Base-by-base conservation (phyloP, 2,113 vertebrate species). In the Motacilla tschutschensis region DNA sequence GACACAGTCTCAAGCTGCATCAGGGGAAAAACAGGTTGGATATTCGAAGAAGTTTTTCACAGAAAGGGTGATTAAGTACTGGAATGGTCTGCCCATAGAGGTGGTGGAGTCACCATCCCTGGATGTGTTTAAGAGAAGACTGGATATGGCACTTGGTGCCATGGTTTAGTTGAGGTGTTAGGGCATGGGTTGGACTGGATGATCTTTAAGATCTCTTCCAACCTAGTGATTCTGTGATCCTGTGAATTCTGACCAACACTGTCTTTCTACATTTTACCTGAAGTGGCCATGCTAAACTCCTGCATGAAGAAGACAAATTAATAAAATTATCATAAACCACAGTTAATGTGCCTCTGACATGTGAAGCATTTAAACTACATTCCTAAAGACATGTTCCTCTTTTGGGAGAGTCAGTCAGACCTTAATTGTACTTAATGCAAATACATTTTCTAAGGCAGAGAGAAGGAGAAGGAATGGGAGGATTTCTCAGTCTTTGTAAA, bases 301-400 rank as follows among this genome's bases (percentile, higher is more conserved):
- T 72, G 10, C 33, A 16, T 53, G 25, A 83, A 20, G 35, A 81
- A 64, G 26, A 67, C 0, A 0, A 87, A 55, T 28, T 12, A 31
- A 54, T 29, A 4, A 55, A 75, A 46, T 48, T 33, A 14, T 8
- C 4, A 9, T 4, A 9, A 87, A 12, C 6, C 17, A 47, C 5
- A 29, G 10, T 21, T 77, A 17, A 9, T 0, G 0, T 59, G 28
- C 16, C 31, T n/a, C 35, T 69, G 47, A 35, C 3, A 0, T 10
- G 31, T 38, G 5, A 43, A 1, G 2, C 6, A 29, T 77, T 85
- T 80, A 48, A 80, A 28, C 17, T 53, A 9, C 29, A 2, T 36
- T 59, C 33, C 50, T 85, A n/a, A 59, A 46, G 18, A 41, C 5
- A 36, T 0, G 0, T 63, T 63, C 31, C 6, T 72, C 9, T 60